Evolutionary conservation across 2,113 vertebrate species (phyloP).

Genomic region (Alectura lathami): DNA sequence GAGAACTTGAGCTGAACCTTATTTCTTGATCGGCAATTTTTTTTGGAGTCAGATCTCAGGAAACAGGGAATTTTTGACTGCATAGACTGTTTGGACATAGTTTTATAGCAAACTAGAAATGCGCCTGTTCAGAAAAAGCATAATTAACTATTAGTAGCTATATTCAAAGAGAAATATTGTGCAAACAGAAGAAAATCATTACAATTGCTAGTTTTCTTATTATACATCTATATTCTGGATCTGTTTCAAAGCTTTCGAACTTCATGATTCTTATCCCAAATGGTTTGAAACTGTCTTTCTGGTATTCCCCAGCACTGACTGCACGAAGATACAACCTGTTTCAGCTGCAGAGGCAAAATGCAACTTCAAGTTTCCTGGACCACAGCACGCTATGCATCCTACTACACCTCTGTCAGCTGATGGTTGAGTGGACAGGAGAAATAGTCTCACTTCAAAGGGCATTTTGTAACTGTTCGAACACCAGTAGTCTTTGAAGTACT

Average conservation of each 20-base stretch:
- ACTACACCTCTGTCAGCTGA: background rate
- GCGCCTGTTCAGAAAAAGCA: background rate
- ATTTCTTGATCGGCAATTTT: background rate
- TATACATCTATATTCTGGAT: background rate
- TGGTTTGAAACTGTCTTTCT: background rate
- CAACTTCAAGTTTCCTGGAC: background rate
- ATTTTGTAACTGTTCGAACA: background rate
- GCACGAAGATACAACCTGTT: background rate
- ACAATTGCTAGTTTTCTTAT: background rate
- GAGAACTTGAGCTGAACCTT: background rate
- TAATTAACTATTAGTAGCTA: constrained; percentile 4
- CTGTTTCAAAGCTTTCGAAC: background rate
- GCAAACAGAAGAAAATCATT: background rate
- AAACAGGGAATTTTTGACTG: background rate
- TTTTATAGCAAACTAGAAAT: constrained; percentile 6
- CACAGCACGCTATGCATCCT: background rate
- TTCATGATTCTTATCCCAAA: background rate
- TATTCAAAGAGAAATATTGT: background rate
- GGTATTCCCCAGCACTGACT: background rate
- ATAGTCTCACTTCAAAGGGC: background rate
- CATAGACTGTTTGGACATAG: background rate
- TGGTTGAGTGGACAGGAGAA: background rate
- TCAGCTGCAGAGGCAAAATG: background rate
- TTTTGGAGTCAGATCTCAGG: background rate
- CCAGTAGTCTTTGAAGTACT: background rate